phyloP scores from a whole-genome alignment of 30 jellyfish, hydroid and myxozoan species.

The Aurelia sp. region DNA sequence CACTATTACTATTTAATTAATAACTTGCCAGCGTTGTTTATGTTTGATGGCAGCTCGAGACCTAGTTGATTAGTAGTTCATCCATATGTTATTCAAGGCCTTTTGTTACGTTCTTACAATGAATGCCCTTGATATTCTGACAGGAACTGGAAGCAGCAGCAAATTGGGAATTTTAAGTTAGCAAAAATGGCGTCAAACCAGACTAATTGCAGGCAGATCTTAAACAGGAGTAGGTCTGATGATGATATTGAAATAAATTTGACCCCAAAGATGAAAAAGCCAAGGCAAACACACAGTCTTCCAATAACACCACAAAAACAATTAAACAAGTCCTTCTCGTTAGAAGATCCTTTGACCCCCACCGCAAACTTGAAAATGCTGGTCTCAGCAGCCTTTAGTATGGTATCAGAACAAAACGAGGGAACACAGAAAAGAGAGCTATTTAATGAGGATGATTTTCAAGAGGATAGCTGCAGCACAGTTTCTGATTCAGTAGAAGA shows the following conservation, averaged over 20 bases:
- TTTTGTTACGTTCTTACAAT: no score
- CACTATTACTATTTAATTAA: no score
- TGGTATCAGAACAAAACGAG: conserved; percentile 54
- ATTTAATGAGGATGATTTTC: conserved; percentile 47
- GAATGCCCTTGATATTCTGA: no score
- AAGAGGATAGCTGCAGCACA: conserved; percentile 67
- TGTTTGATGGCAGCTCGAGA: no score
- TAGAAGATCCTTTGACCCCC: conserved; percentile 88
- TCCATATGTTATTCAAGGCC: no score
- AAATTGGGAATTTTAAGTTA: no score
- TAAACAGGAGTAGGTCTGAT: conserved; percentile 24
- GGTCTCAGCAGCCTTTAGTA: conserved; percentile 89
- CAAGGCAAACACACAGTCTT: conserved; percentile 24
- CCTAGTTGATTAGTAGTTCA: no score
- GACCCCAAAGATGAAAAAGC: conserved; percentile 1
- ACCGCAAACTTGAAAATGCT: conserved; percentile 90
- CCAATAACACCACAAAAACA: conserved; percentile 65
- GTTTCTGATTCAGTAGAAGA: conserved; percentile 55
- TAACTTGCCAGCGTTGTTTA: no score
- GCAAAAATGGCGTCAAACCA: not conserved
- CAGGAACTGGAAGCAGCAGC: no score
- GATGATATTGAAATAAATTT: conserved; percentile 14
- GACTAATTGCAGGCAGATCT: not conserved
- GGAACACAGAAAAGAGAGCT: conserved; percentile 53
- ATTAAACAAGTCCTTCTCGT: not conserved